phyloP scores from a whole-genome alignment of 2,797 vertebrate species.

The Enteromius radiatus region DNA sequence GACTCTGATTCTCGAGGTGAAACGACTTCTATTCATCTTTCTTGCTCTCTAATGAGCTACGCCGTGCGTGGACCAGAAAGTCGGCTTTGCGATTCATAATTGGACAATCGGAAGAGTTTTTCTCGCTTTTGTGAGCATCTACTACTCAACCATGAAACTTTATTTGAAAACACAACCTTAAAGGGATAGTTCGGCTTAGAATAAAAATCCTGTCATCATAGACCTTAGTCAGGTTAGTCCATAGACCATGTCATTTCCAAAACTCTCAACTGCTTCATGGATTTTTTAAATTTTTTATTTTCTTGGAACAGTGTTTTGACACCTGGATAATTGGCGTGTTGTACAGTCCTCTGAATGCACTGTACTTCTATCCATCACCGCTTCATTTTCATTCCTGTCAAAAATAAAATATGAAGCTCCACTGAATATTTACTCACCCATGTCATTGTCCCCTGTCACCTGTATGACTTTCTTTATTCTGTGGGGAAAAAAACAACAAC shows the following conservation, averaged over 20 bases:
- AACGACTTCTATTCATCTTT: constrained; percentile 32
- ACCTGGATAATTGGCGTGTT: not conserved
- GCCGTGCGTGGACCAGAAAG: not conserved
- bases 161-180: not conserved
- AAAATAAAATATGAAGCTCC: not conserved
- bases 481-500: not conserved
- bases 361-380: not conserved
- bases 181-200: not conserved
- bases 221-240: not conserved
- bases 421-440: not conserved
- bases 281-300: too few relatives aligned
- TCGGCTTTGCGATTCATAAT: constrained; percentile 50
- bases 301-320: not conserved
- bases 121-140: constrained; percentile 39
- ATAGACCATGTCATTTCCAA: not conserved
- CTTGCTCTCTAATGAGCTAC: constrained; percentile 37
- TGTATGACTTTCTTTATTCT: not conserved
- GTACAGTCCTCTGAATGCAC: not conserved
- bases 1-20: constrained; percentile 37
- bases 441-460: not conserved
- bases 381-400: not conserved
- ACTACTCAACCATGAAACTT: not conserved
- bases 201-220: not conserved
- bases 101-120: constrained; percentile 38
- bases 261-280: not conserved